phyloP scores from a whole-genome alignment of 2,888 invertebrate genomes.

The Drosophila meridionalis region DNA sequence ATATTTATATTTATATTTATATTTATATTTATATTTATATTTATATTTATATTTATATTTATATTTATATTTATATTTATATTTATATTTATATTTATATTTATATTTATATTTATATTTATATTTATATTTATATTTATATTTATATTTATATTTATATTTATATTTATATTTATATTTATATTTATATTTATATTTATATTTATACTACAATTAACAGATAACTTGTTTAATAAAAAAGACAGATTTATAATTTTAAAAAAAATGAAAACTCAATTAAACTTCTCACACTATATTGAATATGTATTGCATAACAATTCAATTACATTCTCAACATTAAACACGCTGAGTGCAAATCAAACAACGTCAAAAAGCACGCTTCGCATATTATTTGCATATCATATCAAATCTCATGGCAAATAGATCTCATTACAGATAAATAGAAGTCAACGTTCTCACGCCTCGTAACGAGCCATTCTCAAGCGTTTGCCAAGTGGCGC shows the following conservation, averaged over 20 bases:
- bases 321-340: not conserved
- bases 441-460: slow-evolving; percentile 17
- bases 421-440: slow-evolving; percentile 1
- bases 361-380: not conserved
- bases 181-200: not conserved
- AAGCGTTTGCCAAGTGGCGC: slow-evolving; percentile 43
- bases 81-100: not conserved
- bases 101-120: not conserved
- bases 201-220: no score
- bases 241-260: no score
- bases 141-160: not conserved
- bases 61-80: not conserved
- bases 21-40: no score
- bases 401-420: not conserved
- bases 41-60: no score
- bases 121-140: no score
- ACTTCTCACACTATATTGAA: not conserved
- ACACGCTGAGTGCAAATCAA: not conserved
- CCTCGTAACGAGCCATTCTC: slow-evolving; percentile 15
- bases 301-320: not conserved
- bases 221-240: no score
- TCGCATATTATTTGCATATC: not conserved
- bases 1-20: no score
- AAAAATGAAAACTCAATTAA: not conserved
- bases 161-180: no score